A percentile compares a stretch with the other conserved stretches of the same genome.
phyloP scores from a whole-genome alignment of 2,888 invertebrate species.

The Sacculina carcini region DNA sequence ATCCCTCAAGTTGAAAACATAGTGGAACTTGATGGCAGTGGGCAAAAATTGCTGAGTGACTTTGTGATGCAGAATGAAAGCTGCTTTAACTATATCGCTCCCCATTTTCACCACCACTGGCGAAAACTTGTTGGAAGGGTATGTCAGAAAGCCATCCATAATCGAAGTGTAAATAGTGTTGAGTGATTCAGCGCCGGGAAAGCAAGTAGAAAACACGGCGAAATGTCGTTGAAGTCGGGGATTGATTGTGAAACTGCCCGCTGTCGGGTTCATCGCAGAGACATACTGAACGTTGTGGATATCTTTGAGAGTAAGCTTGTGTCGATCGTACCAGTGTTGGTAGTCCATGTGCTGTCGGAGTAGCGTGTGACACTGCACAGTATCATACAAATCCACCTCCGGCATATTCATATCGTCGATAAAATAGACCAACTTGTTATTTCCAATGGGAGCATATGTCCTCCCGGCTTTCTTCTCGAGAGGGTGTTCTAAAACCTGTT shows the following conservation, averaged over 20 bases:
- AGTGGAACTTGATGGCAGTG: slow-evolving; percentile 87
- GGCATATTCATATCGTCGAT: slow-evolving; percentile 98
- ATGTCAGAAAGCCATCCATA: slow-evolving; percentile 53
- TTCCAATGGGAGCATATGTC: slow-evolving; percentile 86
- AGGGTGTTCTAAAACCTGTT: slow-evolving; percentile 74
- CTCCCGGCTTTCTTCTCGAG: slow-evolving; percentile 87
- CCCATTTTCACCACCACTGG: slow-evolving; percentile 25
- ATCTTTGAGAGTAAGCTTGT: slow-evolving; percentile 64
- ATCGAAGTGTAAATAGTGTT: slow-evolving; percentile 70
- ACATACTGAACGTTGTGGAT: slow-evolving; percentile 92
- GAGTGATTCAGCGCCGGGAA: slow-evolving; percentile 55
- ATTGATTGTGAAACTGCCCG: slow-evolving; percentile 88
- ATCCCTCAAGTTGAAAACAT: slow-evolving; percentile 81
- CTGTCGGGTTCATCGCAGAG: slow-evolving; percentile 93
- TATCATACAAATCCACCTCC: slow-evolving; percentile 76
- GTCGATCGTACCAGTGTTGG: slow-evolving; percentile 78
- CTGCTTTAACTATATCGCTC: slow-evolving; percentile 24
- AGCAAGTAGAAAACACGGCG: slow-evolving; percentile 62
- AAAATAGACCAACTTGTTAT: slow-evolving; percentile 74
- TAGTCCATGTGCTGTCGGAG: slow-evolving; percentile 89
- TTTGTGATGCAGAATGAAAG: slow-evolving; percentile 60
- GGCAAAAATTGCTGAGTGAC: slow-evolving; percentile 67
- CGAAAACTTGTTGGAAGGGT: slow-evolving; percentile 52
- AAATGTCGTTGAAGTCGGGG: slow-evolving; percentile 74
- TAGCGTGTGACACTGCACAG: slow-evolving; percentile 83